Evolutionary conservation across 1,140 invertebrate species (phyloP).

Genomic region (Scaptodrosophila lebanonensis): DNA sequence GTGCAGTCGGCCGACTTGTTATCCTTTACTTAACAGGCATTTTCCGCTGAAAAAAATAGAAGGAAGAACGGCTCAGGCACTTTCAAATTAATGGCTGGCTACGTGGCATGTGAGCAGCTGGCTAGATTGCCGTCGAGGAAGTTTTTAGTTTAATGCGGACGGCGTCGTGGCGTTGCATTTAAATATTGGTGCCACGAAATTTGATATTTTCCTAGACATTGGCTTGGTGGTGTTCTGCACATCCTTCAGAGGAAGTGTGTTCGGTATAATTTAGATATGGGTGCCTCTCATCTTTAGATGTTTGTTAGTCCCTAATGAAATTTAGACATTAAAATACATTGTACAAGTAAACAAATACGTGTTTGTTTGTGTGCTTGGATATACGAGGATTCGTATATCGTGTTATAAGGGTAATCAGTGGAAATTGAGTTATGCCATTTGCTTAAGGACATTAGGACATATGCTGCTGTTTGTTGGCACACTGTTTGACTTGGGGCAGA

Average conservation of each 20-base stretch:
- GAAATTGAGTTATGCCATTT: slow-evolving; percentile 57
- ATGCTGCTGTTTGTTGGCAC: slow-evolving; percentile 29
- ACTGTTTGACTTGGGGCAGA: not conserved
- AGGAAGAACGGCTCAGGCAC: no score
- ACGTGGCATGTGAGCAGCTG: slow-evolving; percentile 40
- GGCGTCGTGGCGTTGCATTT: slow-evolving; percentile 30
- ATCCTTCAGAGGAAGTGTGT: slow-evolving; percentile 41
- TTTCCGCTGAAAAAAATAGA: slow-evolving; percentile 40
- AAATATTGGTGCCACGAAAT: slow-evolving; percentile 53
- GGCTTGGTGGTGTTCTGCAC: not conserved
- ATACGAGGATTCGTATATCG: slow-evolving; percentile 5
- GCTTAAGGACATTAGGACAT: slow-evolving; percentile 50
- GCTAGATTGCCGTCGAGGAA: slow-evolving; percentile 20
- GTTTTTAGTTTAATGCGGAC: slow-evolving; percentile 6
- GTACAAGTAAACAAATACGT: slow-evolving; percentile 38
- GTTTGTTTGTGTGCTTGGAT: slow-evolving; percentile 37
- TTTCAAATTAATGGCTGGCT: slow-evolving; percentile 47
- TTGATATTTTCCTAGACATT: slow-evolving; percentile 51
- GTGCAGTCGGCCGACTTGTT: slow-evolving; percentile 62
- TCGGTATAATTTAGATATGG: slow-evolving; percentile 60
- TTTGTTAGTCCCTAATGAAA: slow-evolving; percentile 74
- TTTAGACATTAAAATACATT: slow-evolving; percentile 63
- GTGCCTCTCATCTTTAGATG: slow-evolving; percentile 37
- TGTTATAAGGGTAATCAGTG: slow-evolving; percentile 62
- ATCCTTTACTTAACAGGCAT: slow-evolving; percentile 60